Evolutionary conservation across 2,888 invertebrate genomes (phyloP), one percentile per base, ranked within the genome.

Genomic region (Thera obeliscata): DNA sequence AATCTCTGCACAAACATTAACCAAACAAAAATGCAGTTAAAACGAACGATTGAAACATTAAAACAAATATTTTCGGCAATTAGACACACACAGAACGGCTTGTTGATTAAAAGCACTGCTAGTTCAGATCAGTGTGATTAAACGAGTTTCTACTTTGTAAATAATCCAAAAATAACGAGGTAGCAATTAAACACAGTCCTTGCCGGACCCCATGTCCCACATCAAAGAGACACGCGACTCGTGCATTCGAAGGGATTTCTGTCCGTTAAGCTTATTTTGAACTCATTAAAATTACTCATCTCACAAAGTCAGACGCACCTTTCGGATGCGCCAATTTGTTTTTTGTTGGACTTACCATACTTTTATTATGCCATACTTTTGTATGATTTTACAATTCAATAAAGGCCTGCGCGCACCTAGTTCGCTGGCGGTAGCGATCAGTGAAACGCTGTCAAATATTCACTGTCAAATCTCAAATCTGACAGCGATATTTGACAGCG

Each of bases 141-240:
- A 72, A 72, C 48, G 63, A 50, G 62, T 57, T 55, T 50, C 33
- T 64, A 56, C 69, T 82, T 83, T 89, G 89, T 87, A 92, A 91
- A 92, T 93, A 93, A 93, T 93, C 93, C 93, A 83, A 85, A 90
- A 93, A 92, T 93, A 93, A 93, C 90, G 92, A 93, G 90, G 82
- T 84, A 87, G 91, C 88, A 91, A 92, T 93, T 93, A 92, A 91
- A 91, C 83, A 80, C 83, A 85, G 89, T 88, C 89, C 87, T 87
- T 89, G 82, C 77, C 79, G 78, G 76, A 69, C 72, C 67, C 77
- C 77, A 54, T 52, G 80, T 77, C 78, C 78, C 74, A 87, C 87
- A 87, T 92, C 91, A 92, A 92, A 91, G 90, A 82, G 84, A 79
- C 68, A 71, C 70, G 78, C 76, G 75, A 69, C 73, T 74, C 78